Conservation (phyloP, 1,140 invertebrate species). For the Meloidogyne floridensis region DNA sequence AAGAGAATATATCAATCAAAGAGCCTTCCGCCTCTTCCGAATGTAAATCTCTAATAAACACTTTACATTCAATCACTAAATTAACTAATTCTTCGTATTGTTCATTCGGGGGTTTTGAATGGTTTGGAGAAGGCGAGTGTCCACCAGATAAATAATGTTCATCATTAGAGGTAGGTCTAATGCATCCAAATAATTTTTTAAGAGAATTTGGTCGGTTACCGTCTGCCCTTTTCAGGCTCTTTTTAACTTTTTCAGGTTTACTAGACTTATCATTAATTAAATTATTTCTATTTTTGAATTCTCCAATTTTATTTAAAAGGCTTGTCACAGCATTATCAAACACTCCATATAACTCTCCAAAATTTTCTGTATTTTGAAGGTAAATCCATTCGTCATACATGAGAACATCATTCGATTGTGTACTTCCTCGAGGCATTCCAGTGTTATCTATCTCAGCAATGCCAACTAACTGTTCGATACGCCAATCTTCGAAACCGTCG, state of each 20-base stretch:
- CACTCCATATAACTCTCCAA: neutral
- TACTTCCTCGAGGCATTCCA: constrained; percentile 5
- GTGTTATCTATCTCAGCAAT: neutral
- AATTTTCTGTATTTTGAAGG: neutral
- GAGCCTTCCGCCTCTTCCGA: constrained; percentile 12
- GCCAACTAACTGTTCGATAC: constrained; percentile 7
- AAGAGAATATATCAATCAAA: constrained; percentile 19
- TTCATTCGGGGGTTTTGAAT: too few relatives aligned
- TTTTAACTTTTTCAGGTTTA: too few relatives aligned
- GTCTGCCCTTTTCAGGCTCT: too few relatives aligned
- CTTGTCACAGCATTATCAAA: too few relatives aligned
- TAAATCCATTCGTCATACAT: constrained; percentile 9
- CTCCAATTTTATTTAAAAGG: too few relatives aligned
- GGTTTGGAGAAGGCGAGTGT: too few relatives aligned
- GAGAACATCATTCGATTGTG: constrained; percentile 17
- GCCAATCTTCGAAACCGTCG: neutral
- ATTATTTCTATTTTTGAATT: too few relatives aligned
- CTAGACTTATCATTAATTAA: too few relatives aligned
- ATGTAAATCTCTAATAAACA: constrained; percentile 27
- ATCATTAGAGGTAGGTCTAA: too few relatives aligned
- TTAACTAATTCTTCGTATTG: neutral
- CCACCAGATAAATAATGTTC: too few relatives aligned
- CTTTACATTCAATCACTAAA: constrained; percentile 26
- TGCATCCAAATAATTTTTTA: too few relatives aligned
- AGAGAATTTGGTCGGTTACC: too few relatives aligned